Evolutionary conservation across 2,113 vertebrate genomes (phyloP).

Genomic region (Cololabis saira): DNA sequence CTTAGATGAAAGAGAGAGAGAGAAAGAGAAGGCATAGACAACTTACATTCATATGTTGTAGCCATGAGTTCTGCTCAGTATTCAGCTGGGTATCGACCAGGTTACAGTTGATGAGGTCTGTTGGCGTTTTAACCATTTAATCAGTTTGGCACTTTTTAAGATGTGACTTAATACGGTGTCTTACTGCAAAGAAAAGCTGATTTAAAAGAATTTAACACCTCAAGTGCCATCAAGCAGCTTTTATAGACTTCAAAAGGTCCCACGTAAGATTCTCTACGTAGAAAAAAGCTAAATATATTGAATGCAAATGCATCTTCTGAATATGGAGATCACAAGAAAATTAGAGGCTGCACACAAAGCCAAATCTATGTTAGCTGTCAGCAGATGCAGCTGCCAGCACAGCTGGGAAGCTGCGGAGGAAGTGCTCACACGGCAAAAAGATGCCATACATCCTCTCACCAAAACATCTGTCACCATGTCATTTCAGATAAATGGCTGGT

Average conservation of each 20-base stretch:
- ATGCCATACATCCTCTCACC: constrained; percentile 32
- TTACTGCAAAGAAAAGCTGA: constrained; percentile 9
- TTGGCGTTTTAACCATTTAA: too few relatives aligned
- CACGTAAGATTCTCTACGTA: background rate
- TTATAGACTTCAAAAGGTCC: constrained; percentile 11
- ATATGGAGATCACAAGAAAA: constrained; percentile 32
- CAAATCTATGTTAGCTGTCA: constrained; percentile 44
- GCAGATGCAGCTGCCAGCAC: constrained; percentile 63
- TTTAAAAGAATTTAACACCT: constrained; percentile 8
- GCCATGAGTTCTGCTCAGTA: background rate
- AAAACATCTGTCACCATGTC: constrained; percentile 67
- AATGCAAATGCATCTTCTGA: constrained; percentile 25
- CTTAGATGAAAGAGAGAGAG: constrained; percentile 29
- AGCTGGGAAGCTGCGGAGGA: constrained; percentile 64
- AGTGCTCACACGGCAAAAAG: constrained; percentile 49
- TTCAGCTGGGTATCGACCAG: too few relatives aligned
- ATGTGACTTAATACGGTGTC: constrained; percentile 9
- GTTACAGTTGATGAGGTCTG: too few relatives aligned
- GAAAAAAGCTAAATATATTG: constrained; percentile 19
- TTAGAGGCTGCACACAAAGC: constrained; percentile 48
- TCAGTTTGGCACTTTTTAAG: background rate
- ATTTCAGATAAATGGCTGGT: constrained; percentile 64
- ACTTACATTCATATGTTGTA: background rate
- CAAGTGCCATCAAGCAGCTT: background rate
- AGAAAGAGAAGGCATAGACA: constrained; percentile 3